Evolutionary conservation across 64 coral and sea anemone genomes (phyloP).

Genomic region (Stylophora pistillata): DNA sequence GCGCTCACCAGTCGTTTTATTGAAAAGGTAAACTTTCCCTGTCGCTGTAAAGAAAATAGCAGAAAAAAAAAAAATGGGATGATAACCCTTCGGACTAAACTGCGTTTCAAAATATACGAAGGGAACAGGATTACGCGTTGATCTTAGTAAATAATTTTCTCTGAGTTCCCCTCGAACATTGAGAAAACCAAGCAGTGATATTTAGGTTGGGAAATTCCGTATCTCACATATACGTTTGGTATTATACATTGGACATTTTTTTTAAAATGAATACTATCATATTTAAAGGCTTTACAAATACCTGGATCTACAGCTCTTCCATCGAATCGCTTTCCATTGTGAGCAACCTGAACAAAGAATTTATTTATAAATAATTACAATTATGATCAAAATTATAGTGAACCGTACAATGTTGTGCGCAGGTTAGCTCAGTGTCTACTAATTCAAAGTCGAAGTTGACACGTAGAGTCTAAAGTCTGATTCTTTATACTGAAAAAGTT

Average conservation of each 20-base stretch:
- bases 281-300: background rate
- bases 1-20: constrained; percentile 46
- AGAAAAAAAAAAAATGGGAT: background rate
- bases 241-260: background rate
- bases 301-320: constrained; percentile 61
- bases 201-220: too few relatives aligned
- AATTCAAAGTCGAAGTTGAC: too few relatives aligned
- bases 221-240: too few relatives aligned
- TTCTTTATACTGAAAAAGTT: too few relatives aligned
- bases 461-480: too few relatives aligned
- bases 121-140: background rate
- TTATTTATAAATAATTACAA: background rate
- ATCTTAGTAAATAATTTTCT: too few relatives aligned
- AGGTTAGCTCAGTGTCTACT: too few relatives aligned
- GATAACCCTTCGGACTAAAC: background rate
- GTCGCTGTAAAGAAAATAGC: background rate
- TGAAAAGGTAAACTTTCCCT: constrained; percentile 34
- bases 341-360: background rate
- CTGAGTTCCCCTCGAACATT: too few relatives aligned
- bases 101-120: background rate
- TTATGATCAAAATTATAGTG: background rate
- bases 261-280: background rate
- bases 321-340: constrained; percentile 24
- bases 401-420: background rate
- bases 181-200: too few relatives aligned